Conservation (phyloP, 2,113 vertebrate genomes). For the Cavia porcellus region DNA sequence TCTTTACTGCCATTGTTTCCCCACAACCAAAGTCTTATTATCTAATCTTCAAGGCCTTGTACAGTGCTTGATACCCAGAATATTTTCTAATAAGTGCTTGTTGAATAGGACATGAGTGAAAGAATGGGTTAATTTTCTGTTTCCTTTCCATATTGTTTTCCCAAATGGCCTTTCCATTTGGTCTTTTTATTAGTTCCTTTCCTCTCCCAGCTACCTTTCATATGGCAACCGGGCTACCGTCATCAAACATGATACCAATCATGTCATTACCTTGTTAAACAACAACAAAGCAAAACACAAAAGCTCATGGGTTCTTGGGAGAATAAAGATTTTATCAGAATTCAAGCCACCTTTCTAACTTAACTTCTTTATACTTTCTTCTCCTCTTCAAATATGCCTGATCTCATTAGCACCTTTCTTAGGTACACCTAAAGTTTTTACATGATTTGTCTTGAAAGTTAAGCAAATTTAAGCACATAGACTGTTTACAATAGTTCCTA, state of each 20-base stretch:
- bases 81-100: neutral
- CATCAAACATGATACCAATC: neutral
- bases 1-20: neutral
- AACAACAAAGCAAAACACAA: neutral
- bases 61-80: neutral
- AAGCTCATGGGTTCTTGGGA: neutral
- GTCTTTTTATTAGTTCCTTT: neutral
- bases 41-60: neutral
- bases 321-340: neutral
- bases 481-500: neutral
- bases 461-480: neutral
- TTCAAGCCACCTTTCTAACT: neutral
- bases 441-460: neutral
- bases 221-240: neutral
- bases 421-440: neutral
- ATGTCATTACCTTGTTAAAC: neutral
- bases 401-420: constrained; percentile 2
- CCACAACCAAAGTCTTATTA: neutral
- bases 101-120: neutral
- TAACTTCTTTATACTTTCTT: neutral
- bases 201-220: neutral
- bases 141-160: neutral
- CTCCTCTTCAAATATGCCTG: neutral
- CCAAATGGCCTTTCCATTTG: neutral
- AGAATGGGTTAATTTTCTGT: neutral